These are phyloP conservation scores for Melieria crassipennis DNA, from an alignment of 2,888 invertebrate genomes.

Conservation along the genomic window DNA sequence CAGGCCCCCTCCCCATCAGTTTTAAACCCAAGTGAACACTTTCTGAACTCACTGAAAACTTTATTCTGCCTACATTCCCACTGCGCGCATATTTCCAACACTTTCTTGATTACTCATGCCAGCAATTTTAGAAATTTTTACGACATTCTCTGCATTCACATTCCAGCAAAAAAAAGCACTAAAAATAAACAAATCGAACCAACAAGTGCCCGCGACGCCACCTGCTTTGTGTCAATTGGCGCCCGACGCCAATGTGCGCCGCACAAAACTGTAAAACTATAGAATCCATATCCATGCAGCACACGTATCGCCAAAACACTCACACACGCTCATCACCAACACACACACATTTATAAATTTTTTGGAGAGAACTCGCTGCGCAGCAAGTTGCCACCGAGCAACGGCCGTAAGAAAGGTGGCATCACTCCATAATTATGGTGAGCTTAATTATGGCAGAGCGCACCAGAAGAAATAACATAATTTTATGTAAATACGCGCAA, in stretches of 20 bases:
- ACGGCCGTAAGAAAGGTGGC: background rate
- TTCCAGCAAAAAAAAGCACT: conserved; percentile 1
- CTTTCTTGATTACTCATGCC: background rate
- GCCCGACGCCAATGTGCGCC: conserved; percentile 43
- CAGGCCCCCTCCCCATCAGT: too few relatives aligned
- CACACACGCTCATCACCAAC: background rate
- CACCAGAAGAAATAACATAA: too few relatives aligned
- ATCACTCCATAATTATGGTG: too few relatives aligned
- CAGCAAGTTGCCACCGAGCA: too few relatives aligned
- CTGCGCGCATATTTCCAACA: too few relatives aligned
- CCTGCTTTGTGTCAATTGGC: conserved; percentile 50
- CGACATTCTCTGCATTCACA: conserved; percentile 23
- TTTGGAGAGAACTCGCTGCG: too few relatives aligned
- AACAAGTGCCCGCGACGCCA: conserved; percentile 41
- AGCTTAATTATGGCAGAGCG: too few relatives aligned
- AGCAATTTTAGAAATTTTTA: conserved; percentile 28
- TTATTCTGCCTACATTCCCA: too few relatives aligned
- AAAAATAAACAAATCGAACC: conserved; percentile 28
- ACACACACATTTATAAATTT: background rate
- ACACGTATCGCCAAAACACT: background rate
- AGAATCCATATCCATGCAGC: conserved; percentile 10
- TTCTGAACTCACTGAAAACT: too few relatives aligned
- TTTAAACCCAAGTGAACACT: too few relatives aligned
- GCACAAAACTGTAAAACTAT: conserved; percentile 26
- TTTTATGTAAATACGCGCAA: too few relatives aligned